A percentile compares a stretch with the other conserved stretches of the same genome.
Conservation (phyloP, 2,113 vertebrate genomes). For the Paramormyrops kingsleyae region DNA sequence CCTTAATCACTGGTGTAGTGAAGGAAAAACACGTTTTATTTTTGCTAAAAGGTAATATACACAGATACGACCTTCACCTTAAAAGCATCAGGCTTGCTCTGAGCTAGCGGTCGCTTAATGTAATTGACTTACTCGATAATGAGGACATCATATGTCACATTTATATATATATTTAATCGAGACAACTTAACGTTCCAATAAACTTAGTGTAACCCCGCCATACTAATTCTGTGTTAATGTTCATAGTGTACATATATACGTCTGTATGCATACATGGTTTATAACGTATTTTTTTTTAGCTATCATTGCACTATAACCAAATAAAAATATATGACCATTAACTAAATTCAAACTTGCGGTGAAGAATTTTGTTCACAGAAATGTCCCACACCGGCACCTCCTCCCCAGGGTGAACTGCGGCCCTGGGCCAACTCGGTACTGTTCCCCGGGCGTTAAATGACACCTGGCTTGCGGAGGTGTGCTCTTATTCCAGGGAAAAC, state of each 20-base stretch:
- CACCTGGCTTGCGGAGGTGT: conserved; percentile 62
- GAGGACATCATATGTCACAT: neutral
- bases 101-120: neutral
- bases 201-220: neutral
- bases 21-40: neutral
- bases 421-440: conserved; percentile 58
- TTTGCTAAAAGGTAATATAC: neutral
- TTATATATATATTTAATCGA: neutral
- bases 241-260: neutral
- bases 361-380: neutral
- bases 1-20: neutral
- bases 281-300: neutral
- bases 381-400: conserved; percentile 35
- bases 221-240: neutral
- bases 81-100: neutral
- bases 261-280: neutral
- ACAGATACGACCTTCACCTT: neutral
- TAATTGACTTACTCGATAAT: neutral
- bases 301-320: neutral
- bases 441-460: conserved; percentile 58
- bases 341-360: neutral
- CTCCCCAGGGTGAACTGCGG: conserved; percentile 47
- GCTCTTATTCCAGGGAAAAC: conserved; percentile 36
- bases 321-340: neutral
- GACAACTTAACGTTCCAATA: neutral